Base-by-base conservation (phyloP, 2,797 vertebrate genomes). In the Jordanella pulchra region DNA sequence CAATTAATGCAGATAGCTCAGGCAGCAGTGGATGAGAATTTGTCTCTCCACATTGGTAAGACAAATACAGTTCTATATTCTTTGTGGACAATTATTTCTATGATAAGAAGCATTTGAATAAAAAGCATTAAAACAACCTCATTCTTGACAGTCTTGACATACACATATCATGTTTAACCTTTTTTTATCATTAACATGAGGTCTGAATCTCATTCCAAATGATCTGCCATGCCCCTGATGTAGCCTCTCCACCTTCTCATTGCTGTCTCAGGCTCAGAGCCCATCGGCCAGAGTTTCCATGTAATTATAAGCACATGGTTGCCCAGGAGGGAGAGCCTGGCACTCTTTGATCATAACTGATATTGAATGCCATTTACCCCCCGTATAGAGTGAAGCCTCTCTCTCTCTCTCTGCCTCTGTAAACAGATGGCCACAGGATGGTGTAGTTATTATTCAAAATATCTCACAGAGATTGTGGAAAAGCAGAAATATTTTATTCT, bases 361-460 rank as follows among this genome's bases (percentile, higher is more conserved):
- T 90, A 80, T 68, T 78, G 84, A 85, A 89, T 87, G 83, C 84
- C 83, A 84, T 89, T 86, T 79, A 84, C 84, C 81, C 73, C 82
- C 81, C 56, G 74, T 82, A 71, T 72, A 50, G 76, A 83, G 76
- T 63, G 64, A 86, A 91, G 86, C 75, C 86, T 79, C 80, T 77
- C 83, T 84, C 80, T 77, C 83, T 84, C 72, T 69, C 67, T 69
- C 67, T 77, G 84, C 75, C 82, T 89, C 55, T 69, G 73, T 68
- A 86, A 86, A 83, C 90, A 91, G 86, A 91, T 91, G 88, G 90
- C 80, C 76, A 71, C 82, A 84, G 79, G 81, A 83, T 84, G 87
- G 70, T 70, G 65, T 75, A 79, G 79, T 81, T 84, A 80, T 86
- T 89, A 89, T 91, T 89, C 80, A 78, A 83, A 89, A 86, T 79